Percentiles rank a stretch among this genome's conserved stretches.
Conservation (phyloP, 2,888 invertebrate species). For the Meiosimyza decipiens region DNA sequence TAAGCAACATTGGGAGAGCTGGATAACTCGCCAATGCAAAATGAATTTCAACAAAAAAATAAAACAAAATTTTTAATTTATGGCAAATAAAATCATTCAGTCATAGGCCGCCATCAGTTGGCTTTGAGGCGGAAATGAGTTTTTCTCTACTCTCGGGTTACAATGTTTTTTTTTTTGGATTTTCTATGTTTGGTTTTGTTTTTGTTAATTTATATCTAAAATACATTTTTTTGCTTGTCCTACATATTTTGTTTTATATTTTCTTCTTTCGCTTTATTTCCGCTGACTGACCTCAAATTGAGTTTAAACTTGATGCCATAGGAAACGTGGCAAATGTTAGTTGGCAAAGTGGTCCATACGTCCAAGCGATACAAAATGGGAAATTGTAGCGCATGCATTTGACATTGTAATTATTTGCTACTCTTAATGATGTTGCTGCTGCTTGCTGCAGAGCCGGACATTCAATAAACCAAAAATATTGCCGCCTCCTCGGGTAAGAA, state of each 20-base stretch:
- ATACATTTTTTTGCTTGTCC: neutral
- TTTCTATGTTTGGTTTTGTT: neutral
- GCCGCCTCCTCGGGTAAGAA: too few species aligned
- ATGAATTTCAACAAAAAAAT: neutral
- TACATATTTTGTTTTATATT: too few species aligned
- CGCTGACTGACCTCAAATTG: conserved; percentile 10
- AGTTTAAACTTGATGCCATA: neutral
- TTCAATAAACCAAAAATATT: too few species aligned
- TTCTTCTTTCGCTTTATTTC: conserved; percentile 1
- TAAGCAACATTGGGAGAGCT: too few species aligned
- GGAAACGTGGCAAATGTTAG: neutral
- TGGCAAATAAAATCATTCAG: conserved; percentile 16
- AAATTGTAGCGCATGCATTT: neutral
- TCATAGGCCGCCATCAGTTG: neutral
- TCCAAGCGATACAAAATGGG: too few species aligned
- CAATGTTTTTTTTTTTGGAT: neutral
- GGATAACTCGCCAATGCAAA: too few species aligned
- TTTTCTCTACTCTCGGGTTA: neutral
- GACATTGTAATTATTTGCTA: conserved; percentile 14
- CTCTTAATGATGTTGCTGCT: neutral
- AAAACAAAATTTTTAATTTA: neutral
- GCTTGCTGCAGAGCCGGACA: neutral
- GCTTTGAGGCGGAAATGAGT: conserved; percentile 21
- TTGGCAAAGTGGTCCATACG: too few species aligned
- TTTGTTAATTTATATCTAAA: conserved; percentile 17